Evolutionary conservation across 2,888 invertebrate species (phyloP).

Genomic region (Agrochola lychnidis): DNA sequence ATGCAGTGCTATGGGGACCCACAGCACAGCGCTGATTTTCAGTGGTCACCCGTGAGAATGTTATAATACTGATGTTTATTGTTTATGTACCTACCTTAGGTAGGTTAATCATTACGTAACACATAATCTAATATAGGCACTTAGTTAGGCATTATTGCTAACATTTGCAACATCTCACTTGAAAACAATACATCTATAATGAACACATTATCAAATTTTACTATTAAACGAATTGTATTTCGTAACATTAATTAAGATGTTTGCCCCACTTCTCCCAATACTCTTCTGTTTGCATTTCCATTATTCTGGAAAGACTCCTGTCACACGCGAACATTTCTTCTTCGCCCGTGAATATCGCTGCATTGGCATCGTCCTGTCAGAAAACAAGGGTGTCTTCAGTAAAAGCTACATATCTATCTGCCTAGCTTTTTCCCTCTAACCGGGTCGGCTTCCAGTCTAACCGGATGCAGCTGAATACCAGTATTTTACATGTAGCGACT

Average conservation of each 20-base stretch:
- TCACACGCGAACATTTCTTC: slow-evolving; percentile 99
- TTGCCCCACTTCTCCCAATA: slow-evolving; percentile 97
- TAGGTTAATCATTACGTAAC: slow-evolving; percentile 32
- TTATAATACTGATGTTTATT: slow-evolving; percentile 63
- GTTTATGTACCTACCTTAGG: slow-evolving; percentile 32
- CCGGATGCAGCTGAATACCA: too few species aligned
- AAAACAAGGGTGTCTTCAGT: slow-evolving; percentile 31
- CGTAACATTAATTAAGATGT: slow-evolving; percentile 72
- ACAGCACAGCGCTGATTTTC: too few species aligned
- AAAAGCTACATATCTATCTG: background rate
- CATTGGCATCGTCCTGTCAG: slow-evolving; percentile 93
- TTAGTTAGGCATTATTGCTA: slow-evolving; percentile 45
- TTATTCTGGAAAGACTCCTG: slow-evolving; percentile 97
- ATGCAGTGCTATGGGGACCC: too few species aligned
- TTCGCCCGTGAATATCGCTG: slow-evolving; percentile 98
- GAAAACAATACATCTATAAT: slow-evolving; percentile 29
- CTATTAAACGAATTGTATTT: slow-evolving; percentile 23
- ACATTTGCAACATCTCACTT: slow-evolving; percentile 43
- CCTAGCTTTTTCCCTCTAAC: too few species aligned
- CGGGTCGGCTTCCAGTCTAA: too few species aligned
- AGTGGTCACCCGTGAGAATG: too few species aligned
- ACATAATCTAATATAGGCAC: slow-evolving; percentile 58
- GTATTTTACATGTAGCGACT: too few species aligned
- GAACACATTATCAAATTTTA: slow-evolving; percentile 40
- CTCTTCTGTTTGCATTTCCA: slow-evolving; percentile 98